Evolutionary conservation across 2,888 invertebrate species (phyloP).

Genomic region (Tanypteryx hageni): DNA sequence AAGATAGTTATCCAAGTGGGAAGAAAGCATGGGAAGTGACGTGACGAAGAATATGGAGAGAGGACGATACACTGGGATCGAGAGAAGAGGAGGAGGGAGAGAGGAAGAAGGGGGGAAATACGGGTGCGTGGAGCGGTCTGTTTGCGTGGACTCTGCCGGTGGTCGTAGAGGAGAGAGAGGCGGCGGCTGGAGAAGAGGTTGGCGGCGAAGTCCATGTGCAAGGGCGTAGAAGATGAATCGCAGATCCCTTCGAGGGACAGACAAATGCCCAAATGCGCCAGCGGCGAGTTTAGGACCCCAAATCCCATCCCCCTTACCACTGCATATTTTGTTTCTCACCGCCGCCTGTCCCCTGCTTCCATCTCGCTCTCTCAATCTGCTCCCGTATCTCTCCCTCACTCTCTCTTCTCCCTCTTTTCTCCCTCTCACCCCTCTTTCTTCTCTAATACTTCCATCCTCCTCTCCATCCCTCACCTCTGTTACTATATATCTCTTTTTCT

Average conservation of each 20-base stretch:
- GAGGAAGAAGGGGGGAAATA: not conserved
- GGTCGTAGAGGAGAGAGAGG: too few species aligned
- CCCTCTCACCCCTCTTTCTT: slow-evolving; percentile 68
- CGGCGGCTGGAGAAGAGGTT: not conserved
- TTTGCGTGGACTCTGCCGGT: too few species aligned
- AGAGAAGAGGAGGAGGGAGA: too few species aligned
- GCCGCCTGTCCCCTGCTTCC: not conserved
- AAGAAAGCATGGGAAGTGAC: not conserved
- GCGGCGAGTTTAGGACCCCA: not conserved
- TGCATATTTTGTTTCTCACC: not conserved
- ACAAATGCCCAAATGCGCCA: slow-evolving; percentile 74
- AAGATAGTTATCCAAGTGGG: slow-evolving; percentile 70
- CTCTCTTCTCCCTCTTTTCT: slow-evolving; percentile 70
- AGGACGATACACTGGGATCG: too few species aligned
- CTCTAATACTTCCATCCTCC: slow-evolving; percentile 34
- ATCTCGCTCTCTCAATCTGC: slow-evolving; percentile 72
- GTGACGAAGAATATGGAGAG: not conserved
- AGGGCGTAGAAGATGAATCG: slow-evolving; percentile 74
- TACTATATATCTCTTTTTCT: not conserved
- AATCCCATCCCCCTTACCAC: not conserved
- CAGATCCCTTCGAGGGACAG: slow-evolving; percentile 72
- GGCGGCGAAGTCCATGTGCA: slow-evolving; percentile 65
- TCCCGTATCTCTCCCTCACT: slow-evolving; percentile 71
- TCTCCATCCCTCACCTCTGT: not conserved
- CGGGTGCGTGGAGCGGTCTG: not conserved